Base-by-base conservation (phyloP, 2,888 invertebrate genomes). In the Apantesis nais region DNA sequence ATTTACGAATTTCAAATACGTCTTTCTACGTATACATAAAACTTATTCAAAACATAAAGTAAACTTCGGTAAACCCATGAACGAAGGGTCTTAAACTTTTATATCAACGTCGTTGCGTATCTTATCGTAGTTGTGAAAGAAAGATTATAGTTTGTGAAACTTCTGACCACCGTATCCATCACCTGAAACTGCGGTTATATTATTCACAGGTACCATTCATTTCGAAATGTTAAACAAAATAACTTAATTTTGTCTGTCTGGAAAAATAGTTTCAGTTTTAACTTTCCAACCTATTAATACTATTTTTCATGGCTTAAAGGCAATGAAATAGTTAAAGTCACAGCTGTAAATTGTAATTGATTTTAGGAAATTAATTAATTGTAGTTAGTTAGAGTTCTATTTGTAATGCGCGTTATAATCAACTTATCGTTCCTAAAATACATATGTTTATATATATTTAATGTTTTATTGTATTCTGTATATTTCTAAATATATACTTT, bases 31-130 rank as follows among this genome's bases (percentile, higher is more conserved):
- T 67, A 70, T 66, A 65, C 65, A 64, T 62, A 14, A 68, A 77
- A 79, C 68, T 81, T 81, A 76, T 80, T 76, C 77, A 77, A 80
- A 77, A 79, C 67, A 81, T 72, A 75, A 79, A 80, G 74, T 81
- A 76, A 80, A 79, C 72, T 81, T 74, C 37, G 22, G n/a, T 25
- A 68, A 77, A 72, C 75, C 79, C 67, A 71, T 66, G 73, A 73
- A 62, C 67, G 66, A 55, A 41, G 70, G 74, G 74, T 71, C 72
- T 66, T 66, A 68, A 73, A 70, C 58, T 73, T 73, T 48, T 70
- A 66, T 68, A 63, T 68, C 62, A 71, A 66, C 73, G 75, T 72
- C 60, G 74, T 78, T 75, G 74, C 80, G 76, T 81, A 79, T 82
- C 80, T 81, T 79, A 82, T 76, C 82, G 72, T 34, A 73, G 82